phyloP scores from a whole-genome alignment of 2,113 vertebrate species.

The Emberiza fucata region DNA sequence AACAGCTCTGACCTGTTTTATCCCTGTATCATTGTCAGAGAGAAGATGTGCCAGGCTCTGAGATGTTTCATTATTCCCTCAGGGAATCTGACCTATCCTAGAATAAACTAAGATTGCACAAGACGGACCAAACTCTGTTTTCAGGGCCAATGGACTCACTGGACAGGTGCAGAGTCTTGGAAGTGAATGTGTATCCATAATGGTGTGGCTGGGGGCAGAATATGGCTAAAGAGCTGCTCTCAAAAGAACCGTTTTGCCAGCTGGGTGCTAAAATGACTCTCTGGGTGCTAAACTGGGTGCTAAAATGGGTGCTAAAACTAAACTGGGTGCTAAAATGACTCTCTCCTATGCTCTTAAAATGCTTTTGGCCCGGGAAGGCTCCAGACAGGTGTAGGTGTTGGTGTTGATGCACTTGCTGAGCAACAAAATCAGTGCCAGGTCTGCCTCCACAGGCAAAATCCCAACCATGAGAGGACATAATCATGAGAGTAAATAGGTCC shows the following conservation, averaged over 20 bases:
- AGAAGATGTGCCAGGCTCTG: neutral
- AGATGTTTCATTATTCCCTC: neutral
- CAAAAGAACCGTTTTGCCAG: neutral
- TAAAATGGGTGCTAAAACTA: neutral
- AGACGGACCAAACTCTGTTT: neutral
- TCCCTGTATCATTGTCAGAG: neutral
- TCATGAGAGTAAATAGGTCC: neutral
- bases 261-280: too few species aligned
- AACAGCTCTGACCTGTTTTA: neutral
- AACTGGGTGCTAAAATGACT: neutral
- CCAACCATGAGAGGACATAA: neutral
- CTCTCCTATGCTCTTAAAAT: neutral
- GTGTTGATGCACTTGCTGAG: neutral
- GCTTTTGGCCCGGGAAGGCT: neutral
- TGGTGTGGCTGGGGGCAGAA: neutral
- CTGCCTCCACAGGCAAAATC: neutral
- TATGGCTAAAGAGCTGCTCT: neutral
- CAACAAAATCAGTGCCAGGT: neutral
- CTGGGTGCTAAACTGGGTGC: too few species aligned
- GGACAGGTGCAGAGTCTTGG: neutral
- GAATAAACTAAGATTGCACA: neutral
- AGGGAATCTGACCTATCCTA: neutral
- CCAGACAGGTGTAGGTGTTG: neutral
- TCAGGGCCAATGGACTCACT: neutral
- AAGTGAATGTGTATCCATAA: neutral